Evolutionary conservation across 2,797 vertebrate species (phyloP), one percentile per base, ranked within the genome.

Genomic region (Pseudopleuronectes americanus): DNA sequence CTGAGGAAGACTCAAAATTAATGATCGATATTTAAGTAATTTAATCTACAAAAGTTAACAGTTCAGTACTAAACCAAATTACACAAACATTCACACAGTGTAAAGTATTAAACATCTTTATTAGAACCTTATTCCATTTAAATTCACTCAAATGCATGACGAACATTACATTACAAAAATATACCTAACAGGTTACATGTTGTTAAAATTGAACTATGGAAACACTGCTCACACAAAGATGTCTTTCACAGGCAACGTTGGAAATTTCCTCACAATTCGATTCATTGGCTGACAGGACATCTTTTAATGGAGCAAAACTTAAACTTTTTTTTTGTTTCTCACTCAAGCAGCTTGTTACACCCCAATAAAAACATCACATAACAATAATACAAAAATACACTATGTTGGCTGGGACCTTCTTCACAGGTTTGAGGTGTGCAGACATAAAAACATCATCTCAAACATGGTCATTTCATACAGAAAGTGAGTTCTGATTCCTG

Each of bases 381-480:
- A 87, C 54, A 77, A 74, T 47, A 17, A 77, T 90, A 92, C 82
- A 93, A 93, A 93, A 92, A 91, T 87, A 90, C 84, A 87, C 28
- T 83, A 83, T 79, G 61, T 77, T 84, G 84, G 80, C 80, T 60
- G 71, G 49, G 62, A 81, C 61, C 77, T 72, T 45, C 36, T 53
- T 86, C 76, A 86, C 80, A 76, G 84, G 79, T 76, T 62, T 81
- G 73, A 85, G 64, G 79, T 55, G 76, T 71, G 80, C 21, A 0
- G 51, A 88, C 79, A 80, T 79, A 73, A 73, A 19, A 81, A 84
- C 64, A 55, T 52, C 13, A 89, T 64, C 73, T 62, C 76, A 31
- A 64, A 83, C 71, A 68, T 54, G 36, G 87, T 88, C 80, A 90
- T 80, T 64, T 82, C 71, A 36, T 53, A 91, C 57, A 60, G 57